phyloP scores from a whole-genome alignment of 92 coral and sea anemone species.

The Diadumene lineata region DNA sequence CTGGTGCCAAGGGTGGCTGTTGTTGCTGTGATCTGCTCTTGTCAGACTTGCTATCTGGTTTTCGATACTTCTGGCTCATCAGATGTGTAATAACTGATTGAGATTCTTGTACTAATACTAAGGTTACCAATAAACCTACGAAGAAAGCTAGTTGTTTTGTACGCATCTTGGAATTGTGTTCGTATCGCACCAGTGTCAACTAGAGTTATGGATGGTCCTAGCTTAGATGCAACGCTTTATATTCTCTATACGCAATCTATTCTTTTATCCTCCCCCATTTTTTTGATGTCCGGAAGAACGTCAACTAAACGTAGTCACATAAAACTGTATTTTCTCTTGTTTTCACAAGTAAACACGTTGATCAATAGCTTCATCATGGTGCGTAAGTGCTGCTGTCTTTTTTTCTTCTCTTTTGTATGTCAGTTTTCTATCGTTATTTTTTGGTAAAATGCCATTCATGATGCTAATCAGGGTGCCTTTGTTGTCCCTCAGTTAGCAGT shows the following conservation, averaged over 20 bases:
- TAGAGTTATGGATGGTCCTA: not conserved
- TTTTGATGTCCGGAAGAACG: conserved; percentile 18
- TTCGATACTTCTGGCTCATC: not conserved
- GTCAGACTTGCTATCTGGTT: not conserved
- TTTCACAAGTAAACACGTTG: conserved; percentile 3
- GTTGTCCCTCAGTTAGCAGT: not conserved
- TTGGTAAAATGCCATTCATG: not conserved
- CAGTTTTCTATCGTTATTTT: not conserved
- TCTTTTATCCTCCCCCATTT: conserved; percentile 11
- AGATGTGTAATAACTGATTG: conserved; percentile 2
- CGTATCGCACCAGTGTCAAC: not conserved
- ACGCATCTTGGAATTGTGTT: conserved; percentile 10
- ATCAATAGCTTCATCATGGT: not conserved
- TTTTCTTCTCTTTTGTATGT: not conserved
- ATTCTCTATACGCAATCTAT: not conserved
- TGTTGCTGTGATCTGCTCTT: not conserved
- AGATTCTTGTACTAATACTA: conserved; percentile 3
- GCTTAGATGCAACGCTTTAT: conserved; percentile 7
- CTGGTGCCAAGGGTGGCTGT: not conserved
- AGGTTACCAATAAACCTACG: conserved; percentile 5
- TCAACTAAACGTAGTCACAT: not conserved
- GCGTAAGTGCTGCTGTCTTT: not conserved
- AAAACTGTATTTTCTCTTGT: not conserved
- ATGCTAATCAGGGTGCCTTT: not conserved
- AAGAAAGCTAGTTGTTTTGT: conserved; percentile 8